phyloP scores from a whole-genome alignment of 2,113 vertebrate genomes.

The Percopsis transmontana region DNA sequence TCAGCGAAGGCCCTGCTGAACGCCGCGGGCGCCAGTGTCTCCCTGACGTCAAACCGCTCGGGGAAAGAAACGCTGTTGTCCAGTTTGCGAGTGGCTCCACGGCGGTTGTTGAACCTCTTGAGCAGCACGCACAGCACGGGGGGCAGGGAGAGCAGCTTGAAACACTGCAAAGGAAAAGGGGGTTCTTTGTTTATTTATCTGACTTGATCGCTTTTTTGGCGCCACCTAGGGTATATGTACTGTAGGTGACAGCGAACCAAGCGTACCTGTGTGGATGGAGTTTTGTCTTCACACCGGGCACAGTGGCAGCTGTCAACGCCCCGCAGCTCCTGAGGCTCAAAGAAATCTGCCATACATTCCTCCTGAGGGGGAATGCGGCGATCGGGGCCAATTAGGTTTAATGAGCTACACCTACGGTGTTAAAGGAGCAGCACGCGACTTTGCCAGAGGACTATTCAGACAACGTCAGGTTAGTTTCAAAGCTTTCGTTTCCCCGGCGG shows the following conservation, averaged over 20 bases:
- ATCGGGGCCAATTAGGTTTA: not conserved
- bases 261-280: constrained; percentile 56
- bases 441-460: no score
- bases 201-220: not conserved
- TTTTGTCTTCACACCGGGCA: constrained; percentile 57
- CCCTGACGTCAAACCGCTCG: constrained; percentile 53
- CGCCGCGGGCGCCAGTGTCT: not conserved
- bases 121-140: constrained; percentile 68
- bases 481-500: not conserved
- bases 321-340: constrained; percentile 55
- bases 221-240: no score
- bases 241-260: not conserved
- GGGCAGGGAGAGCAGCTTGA: constrained; percentile 64
- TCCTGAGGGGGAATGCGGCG: constrained; percentile 43
- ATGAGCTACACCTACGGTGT: not conserved
- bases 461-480: no score
- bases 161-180: constrained; percentile 42
- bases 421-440: not conserved
- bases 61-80: constrained; percentile 58
- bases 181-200: not conserved
- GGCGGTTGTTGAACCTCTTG: constrained; percentile 58
- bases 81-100: constrained; percentile 45
- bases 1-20: constrained; percentile 35
- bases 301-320: constrained; percentile 59
- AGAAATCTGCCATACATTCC: constrained; percentile 66